These are phyloP conservation scores for Drosophila equinoxialis DNA, from an alignment of 1,140 invertebrate species.

Conservation along the genomic window DNA sequence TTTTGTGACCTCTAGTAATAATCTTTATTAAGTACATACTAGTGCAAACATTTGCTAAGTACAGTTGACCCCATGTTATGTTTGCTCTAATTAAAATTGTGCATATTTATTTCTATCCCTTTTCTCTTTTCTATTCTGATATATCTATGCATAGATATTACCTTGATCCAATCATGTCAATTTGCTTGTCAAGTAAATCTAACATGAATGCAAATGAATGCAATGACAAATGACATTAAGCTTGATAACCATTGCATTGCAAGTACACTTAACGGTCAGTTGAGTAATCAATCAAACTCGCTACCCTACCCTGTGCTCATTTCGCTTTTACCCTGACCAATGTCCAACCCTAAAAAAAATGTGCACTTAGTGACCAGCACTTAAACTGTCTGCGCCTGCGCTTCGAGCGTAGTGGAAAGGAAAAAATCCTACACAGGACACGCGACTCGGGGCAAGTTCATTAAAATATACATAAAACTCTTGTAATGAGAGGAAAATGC, in stretches of 20 bases:
- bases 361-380: slow-evolving; percentile 52
- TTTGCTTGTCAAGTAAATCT: slow-evolving; percentile 43
- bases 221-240: slow-evolving; percentile 71
- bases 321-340: slow-evolving; percentile 33
- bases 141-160: not conserved
- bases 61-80: not conserved
- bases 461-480: slow-evolving; percentile 69
- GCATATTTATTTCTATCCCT: not conserved
- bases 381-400: slow-evolving; percentile 78
- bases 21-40: too few species aligned
- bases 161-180: slow-evolving; percentile 24
- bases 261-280: slow-evolving; percentile 71
- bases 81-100: not conserved
- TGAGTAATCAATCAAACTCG: slow-evolving; percentile 73
- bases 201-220: slow-evolving; percentile 48
- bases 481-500: slow-evolving; percentile 73
- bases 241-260: slow-evolving; percentile 61
- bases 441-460: slow-evolving; percentile 52
- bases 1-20: too few species aligned
- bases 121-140: not conserved
- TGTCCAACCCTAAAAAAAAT: slow-evolving; percentile 51
- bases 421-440: slow-evolving; percentile 47
- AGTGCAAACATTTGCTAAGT: not conserved
- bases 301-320: not conserved
- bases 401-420: slow-evolving; percentile 28